These are phyloP conservation scores for Batillaria attramentaria DNA, from an alignment of 1,140 invertebrate genomes.

Conservation along the genomic window DNA sequence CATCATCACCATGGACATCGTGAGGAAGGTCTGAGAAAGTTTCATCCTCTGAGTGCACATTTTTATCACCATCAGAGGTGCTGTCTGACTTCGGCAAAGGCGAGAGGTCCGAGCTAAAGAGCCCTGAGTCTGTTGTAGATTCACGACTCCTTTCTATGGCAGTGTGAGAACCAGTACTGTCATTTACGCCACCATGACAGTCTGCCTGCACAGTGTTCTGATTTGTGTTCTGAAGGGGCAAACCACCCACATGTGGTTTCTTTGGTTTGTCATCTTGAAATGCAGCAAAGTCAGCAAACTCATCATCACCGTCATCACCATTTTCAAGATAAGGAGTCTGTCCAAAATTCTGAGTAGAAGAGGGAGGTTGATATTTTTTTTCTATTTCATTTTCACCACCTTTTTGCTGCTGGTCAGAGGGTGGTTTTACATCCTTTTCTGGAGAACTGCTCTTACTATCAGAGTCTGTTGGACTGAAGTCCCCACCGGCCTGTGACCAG, in stretches of 20 bases:
- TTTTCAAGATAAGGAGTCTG: neutral
- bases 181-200: neutral
- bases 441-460: neutral
- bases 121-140: constrained; percentile 52
- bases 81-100: constrained; percentile 46
- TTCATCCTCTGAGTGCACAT: constrained; percentile 10
- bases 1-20: constrained; percentile 9
- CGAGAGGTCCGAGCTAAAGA: constrained; percentile 58
- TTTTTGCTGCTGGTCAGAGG: neutral
- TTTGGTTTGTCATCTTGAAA: constrained; percentile 16
- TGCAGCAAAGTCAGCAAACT: constrained; percentile 47
- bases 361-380: neutral
- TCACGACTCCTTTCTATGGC: constrained; percentile 3
- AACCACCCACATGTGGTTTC: constrained; percentile 20
- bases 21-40: constrained; percentile 22
- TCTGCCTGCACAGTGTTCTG: neutral
- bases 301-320: constrained; percentile 35
- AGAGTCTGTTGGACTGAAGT: too few relatives aligned
- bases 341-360: neutral
- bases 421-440: neutral
- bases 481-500: constrained; percentile 6
- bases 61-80: constrained; percentile 28
- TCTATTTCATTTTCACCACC: neutral
- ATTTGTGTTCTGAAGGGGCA: constrained; percentile 5
- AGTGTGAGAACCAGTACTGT: neutral